Conservation (phyloP, 2,797 vertebrate species). For the Carcharodon carcharias region DNA sequence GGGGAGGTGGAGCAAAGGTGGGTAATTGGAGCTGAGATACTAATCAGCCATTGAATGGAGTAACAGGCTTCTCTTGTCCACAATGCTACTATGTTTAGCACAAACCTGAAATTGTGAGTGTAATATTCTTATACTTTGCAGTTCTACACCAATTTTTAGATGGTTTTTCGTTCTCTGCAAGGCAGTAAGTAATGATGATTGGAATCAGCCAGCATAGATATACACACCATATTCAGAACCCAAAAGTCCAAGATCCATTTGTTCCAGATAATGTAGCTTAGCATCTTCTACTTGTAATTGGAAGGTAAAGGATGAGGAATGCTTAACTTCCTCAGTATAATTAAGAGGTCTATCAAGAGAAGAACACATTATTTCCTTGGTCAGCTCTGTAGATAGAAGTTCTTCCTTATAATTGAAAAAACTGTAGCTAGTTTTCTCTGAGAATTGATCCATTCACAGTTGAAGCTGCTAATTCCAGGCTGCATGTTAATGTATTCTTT, state of each 20-base stretch:
- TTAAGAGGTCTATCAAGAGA: conserved; percentile 1
- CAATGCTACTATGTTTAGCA: not conserved
- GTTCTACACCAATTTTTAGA: not conserved
- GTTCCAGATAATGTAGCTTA: not conserved
- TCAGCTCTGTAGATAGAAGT: not conserved
- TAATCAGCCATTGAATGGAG: not conserved
- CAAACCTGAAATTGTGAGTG: not conserved
- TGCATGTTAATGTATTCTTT: not conserved
- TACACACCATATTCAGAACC: not conserved
- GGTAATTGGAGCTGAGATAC: not conserved
- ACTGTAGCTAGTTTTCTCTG: not conserved
- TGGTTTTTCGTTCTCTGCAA: not conserved
- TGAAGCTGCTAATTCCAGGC: not conserved
- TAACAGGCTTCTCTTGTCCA: not conserved
- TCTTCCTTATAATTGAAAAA: conserved; percentile 5
- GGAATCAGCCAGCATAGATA: not conserved
- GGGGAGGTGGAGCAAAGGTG: not conserved
- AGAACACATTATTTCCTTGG: not conserved
- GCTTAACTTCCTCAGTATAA: conserved; percentile 25
- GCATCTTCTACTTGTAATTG: not conserved
- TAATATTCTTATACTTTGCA: not conserved
- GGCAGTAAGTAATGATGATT: not conserved
- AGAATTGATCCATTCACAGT: not conserved
- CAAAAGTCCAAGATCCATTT: not conserved
- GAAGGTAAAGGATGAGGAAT: conserved; percentile 1